Base-by-base conservation (phyloP, 2,113 vertebrate genomes). In the Rhynchopsitta pachyrhyncha region DNA sequence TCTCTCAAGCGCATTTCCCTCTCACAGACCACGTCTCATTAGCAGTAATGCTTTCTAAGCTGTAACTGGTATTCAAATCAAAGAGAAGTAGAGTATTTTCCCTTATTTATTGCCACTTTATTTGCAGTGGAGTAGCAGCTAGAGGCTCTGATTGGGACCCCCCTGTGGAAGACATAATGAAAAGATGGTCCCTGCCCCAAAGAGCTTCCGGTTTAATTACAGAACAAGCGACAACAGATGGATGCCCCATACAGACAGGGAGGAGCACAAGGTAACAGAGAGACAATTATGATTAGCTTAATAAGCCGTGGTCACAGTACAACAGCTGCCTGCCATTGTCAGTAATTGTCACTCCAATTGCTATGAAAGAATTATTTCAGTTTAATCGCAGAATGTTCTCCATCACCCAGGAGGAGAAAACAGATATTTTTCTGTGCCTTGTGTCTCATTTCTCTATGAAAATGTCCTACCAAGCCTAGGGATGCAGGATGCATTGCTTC, bases 261-360 rank as follows among this genome's bases (percentile, higher is more conserved):
- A 91, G 92, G 94, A 95, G 92, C 86, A 57, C 92, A 91, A 97
- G 95, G 95, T 96, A 96, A 91, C 80, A 92, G 95, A 68, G 88
- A 97, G 88, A 96, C 96, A 94, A 95, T 96, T 95, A 94, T 92
- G 97, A 94, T 97, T 94, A 97, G 93, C 94, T 95, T 94, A 93
- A 95, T 95, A 97, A 97, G 88, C 94, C 8, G 0, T 3, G 80
- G 93, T 94, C 95, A 80, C 79, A 97, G 55, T 82, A 79, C 66
- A 92, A 70, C 97, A 97, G 97, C 97, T 97, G 95, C 93, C 93
- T 96, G 85, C 91, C 93, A 88, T 97, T 92, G 93, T 95, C 96
- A 53, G 83, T 97, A 96, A 97, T 94, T 97, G 92, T 94, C 68
- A 69, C 42, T 95, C 35, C 88, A 86, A 60, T 77, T 82, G 85